These are phyloP conservation scores for Sicus ferrugineus DNA, from an alignment of 2,888 invertebrate species.

Conservation along the genomic window DNA sequence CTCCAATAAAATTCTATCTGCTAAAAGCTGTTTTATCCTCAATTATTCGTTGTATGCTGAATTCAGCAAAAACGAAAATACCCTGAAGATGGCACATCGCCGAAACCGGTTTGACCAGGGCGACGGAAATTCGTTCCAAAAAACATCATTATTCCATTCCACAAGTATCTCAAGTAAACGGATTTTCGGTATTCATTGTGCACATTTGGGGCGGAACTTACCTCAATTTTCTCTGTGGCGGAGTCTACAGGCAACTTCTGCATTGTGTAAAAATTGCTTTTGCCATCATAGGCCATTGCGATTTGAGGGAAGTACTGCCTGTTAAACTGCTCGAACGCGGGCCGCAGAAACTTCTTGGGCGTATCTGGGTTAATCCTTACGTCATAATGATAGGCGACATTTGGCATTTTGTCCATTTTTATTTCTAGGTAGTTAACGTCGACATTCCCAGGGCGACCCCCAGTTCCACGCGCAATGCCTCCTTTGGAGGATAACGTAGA, in stretches of 20 bases:
- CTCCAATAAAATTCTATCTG: background rate
- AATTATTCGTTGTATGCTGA: too few relatives aligned
- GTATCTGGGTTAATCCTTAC: slow-evolving; percentile 74
- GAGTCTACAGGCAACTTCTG: slow-evolving; percentile 40
- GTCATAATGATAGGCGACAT: slow-evolving; percentile 80
- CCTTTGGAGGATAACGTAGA: slow-evolving; percentile 31
- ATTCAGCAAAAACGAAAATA: too few relatives aligned
- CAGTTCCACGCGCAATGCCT: slow-evolving; percentile 52
- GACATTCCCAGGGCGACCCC: slow-evolving; percentile 65
- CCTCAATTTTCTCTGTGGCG: slow-evolving; percentile 48
- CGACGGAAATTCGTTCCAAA: too few relatives aligned
- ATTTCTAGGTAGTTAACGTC: slow-evolving; percentile 74
- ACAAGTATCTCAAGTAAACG: too few relatives aligned
- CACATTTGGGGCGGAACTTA: too few relatives aligned
- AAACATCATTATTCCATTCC: too few relatives aligned
- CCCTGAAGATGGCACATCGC: too few relatives aligned
- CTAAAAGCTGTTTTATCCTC: too few relatives aligned
- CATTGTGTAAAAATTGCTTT: slow-evolving; percentile 71
- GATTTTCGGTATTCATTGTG: too few relatives aligned
- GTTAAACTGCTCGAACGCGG: slow-evolving; percentile 65
- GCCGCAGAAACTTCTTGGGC: slow-evolving; percentile 71
- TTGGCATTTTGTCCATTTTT: slow-evolving; percentile 65
- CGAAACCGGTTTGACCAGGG: too few relatives aligned
- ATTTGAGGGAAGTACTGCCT: slow-evolving; percentile 60
- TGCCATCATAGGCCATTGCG: slow-evolving; percentile 76